Conservation (phyloP, 2,888 invertebrate genomes). For the Aradus depressus region DNA sequence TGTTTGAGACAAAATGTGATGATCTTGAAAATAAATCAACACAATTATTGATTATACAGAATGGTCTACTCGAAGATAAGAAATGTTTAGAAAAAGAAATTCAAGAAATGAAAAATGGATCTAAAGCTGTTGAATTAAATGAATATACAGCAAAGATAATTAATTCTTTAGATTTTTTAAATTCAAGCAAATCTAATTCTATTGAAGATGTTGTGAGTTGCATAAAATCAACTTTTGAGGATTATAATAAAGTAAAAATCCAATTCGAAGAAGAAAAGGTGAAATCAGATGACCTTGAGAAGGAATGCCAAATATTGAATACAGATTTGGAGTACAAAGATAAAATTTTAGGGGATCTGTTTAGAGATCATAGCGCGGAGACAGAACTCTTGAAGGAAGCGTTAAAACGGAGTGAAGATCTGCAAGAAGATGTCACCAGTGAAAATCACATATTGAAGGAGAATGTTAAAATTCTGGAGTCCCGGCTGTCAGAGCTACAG, state of each 20-base stretch:
- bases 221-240: too few species aligned
- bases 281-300: slow-evolving; percentile 4
- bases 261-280: slow-evolving; percentile 7
- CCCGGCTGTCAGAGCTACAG: too few species aligned
- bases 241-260: slow-evolving; percentile 3
- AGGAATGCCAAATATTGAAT: slow-evolving; percentile 10
- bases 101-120: background rate
- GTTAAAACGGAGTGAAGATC: slow-evolving; percentile 1
- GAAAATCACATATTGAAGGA: slow-evolving; percentile 8
- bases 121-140: background rate
- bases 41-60: too few species aligned
- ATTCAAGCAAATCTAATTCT: background rate
- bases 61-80: too few species aligned
- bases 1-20: too few species aligned
- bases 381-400: background rate
- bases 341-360: slow-evolving; percentile 3
- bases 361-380: background rate
- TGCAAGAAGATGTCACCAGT: background rate
- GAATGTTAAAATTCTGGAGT: slow-evolving; percentile 4
- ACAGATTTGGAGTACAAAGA: slow-evolving; percentile 11
- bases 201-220: background rate
- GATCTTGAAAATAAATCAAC: too few species aligned
- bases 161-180: too few species aligned
- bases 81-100: too few species aligned
- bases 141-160: background rate